phyloP scores from a whole-genome alignment of 2,888 invertebrate species.

The Trichopria drosophilae region DNA sequence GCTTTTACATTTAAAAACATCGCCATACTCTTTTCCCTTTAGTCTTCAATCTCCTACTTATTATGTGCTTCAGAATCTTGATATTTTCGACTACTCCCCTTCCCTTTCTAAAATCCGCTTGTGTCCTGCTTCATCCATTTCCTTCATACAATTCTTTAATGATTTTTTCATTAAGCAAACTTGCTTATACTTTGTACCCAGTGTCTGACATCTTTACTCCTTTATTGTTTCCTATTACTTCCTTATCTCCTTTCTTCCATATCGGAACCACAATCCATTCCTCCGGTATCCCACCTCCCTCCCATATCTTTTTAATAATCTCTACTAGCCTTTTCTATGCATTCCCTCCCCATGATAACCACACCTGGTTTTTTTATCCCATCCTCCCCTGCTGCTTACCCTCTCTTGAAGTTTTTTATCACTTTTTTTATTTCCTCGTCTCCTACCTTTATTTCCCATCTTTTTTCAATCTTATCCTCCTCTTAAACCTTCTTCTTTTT shows the following conservation, averaged over 20 bases:
- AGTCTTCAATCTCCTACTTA: not conserved
- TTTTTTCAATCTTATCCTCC: too few species aligned
- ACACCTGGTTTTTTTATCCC: too few species aligned
- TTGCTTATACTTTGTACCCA: not conserved
- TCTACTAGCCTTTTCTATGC: too few species aligned
- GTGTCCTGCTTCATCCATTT: not conserved
- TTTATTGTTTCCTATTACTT: not conserved
- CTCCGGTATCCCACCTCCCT: not conserved
- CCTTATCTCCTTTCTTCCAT: not conserved
- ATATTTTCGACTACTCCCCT: not conserved
- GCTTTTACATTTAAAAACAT: too few species aligned
- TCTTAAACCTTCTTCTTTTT: too few species aligned
- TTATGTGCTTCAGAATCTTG: not conserved
- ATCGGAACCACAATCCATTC: not conserved
- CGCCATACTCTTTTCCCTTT: too few species aligned
- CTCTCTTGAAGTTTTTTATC: too few species aligned
- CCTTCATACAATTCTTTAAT: not conserved
- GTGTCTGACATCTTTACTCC: not conserved
- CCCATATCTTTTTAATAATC: too few species aligned
- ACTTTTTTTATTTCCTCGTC: too few species aligned
- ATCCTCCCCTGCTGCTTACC: not conserved
- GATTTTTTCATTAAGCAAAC: too few species aligned
- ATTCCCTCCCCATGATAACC: too few species aligned
- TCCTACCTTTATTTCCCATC: too few species aligned
- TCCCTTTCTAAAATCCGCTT: constrained; percentile 1